phyloP scores from a whole-genome alignment of 2,113 vertebrate genomes.

The Gavia stellata region DNA sequence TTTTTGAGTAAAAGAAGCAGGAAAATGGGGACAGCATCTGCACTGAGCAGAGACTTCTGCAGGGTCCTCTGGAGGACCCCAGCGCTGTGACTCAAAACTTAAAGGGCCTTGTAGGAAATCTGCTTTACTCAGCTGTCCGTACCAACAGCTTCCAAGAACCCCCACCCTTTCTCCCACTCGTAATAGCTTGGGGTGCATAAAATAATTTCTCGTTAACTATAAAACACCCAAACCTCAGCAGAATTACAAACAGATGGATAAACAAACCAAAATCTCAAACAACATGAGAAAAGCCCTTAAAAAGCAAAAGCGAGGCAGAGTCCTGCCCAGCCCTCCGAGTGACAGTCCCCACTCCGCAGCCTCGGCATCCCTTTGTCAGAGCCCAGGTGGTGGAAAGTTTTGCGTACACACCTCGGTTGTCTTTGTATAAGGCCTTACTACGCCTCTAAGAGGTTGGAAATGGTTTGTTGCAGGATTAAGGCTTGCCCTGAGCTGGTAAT shows the following conservation, averaged over 20 bases:
- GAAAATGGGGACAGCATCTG: not conserved
- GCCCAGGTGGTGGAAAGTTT: not conserved
- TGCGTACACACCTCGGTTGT: accelerated
- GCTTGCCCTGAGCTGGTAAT: not conserved
- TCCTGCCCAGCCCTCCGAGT: not conserved
- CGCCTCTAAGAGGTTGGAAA: accelerated
- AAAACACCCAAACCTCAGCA: slow-evolving; percentile 23
- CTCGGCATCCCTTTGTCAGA: not conserved
- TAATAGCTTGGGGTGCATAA: not conserved
- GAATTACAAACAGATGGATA: slow-evolving; percentile 32
- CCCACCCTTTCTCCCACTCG: not conserved
- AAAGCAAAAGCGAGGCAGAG: not conserved
- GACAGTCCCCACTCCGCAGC: not conserved
- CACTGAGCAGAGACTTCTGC: not conserved
- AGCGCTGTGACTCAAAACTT: not conserved
- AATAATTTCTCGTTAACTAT: not conserved
- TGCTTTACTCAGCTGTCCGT: not conserved
- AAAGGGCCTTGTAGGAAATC: not conserved
- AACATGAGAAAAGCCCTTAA: not conserved
- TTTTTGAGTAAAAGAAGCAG: not conserved
- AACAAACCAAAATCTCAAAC: not conserved
- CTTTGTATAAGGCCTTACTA: not conserved
- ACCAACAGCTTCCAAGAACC: not conserved
- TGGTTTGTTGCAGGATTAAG: not conserved
- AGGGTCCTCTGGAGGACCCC: not conserved